phyloP scores from a whole-genome alignment of 2,797 vertebrate species.

The Phalanger gymnotis region DNA sequence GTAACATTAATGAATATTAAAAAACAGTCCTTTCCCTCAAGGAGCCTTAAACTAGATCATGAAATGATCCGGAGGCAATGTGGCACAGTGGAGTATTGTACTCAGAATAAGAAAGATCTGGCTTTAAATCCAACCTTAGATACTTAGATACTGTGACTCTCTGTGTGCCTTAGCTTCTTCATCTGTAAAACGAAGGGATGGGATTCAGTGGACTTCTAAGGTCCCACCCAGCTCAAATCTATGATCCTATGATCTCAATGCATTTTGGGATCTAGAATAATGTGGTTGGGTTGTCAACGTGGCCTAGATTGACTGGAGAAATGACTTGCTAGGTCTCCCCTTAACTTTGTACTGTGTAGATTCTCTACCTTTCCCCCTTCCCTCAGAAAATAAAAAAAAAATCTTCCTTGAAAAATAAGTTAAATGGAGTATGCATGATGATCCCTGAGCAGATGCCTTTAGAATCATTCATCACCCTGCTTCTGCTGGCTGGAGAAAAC shows the following conservation, averaged over 20 bases:
- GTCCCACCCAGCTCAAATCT: neutral
- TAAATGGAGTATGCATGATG: neutral
- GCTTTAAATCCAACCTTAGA: neutral
- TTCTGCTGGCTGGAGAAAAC: neutral
- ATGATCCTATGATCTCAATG: neutral
- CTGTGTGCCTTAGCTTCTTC: neutral
- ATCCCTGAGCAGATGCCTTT: neutral
- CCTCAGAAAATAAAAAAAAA: neutral
- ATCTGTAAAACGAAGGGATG: neutral
- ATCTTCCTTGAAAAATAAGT: neutral
- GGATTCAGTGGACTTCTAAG: neutral
- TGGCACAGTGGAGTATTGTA: neutral
- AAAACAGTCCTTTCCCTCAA: neutral
- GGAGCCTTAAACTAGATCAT: neutral
- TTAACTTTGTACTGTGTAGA: neutral
- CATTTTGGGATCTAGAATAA: neutral
- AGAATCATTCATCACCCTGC: accelerated
- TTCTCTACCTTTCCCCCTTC: neutral
- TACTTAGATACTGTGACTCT: neutral
- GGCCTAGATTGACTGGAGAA: accelerated
- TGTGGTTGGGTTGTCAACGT: neutral
- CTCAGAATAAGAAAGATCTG: neutral
- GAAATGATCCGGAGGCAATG: neutral
- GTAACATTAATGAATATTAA: neutral
- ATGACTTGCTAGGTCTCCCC: neutral